Evolutionary conservation across 37 sponge, comb jelly and placozoan genomes (phyloP).

Genomic region (Beroe ovata): DNA sequence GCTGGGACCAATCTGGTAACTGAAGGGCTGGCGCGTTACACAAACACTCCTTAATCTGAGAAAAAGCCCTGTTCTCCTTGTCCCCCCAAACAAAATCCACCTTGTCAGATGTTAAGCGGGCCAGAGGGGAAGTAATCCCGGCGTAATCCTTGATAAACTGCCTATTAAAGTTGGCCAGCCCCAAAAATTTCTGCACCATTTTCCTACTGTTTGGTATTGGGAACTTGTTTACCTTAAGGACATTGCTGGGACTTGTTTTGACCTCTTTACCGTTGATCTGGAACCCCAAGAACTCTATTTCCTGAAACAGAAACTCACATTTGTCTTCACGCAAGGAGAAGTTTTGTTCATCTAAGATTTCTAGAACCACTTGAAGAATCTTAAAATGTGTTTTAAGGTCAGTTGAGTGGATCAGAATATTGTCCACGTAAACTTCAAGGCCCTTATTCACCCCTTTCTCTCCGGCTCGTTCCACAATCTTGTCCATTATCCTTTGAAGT

Average conservation of each 20-base stretch:
- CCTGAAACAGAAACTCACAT: conserved; percentile 1
- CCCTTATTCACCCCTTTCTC: neutral
- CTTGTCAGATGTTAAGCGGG: neutral
- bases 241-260: neutral
- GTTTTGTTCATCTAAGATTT: conserved; percentile 41
- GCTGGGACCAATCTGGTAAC: neutral
- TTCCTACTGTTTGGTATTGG: neutral
- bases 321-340: conserved; percentile 68
- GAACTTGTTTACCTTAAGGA: neutral
- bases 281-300: conserved; percentile 14
- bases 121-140: neutral
- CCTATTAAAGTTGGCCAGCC: conserved; percentile 30
- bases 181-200: conserved; percentile 47
- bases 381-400: conserved; percentile 59
- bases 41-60: neutral
- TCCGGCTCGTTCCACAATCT: conserved; percentile 13
- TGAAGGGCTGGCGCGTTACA: neutral
- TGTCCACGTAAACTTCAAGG: conserved; percentile 65
- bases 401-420: conserved; percentile 36
- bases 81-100: neutral
- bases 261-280: neutral
- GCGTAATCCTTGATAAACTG: neutral
- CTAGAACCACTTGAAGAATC: conserved; percentile 52
- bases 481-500: conserved; percentile 69
- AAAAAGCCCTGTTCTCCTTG: neutral